These are phyloP conservation scores for Pinctada fucata DNA, from an alignment of 2,888 invertebrate genomes.

Conservation along the genomic window DNA sequence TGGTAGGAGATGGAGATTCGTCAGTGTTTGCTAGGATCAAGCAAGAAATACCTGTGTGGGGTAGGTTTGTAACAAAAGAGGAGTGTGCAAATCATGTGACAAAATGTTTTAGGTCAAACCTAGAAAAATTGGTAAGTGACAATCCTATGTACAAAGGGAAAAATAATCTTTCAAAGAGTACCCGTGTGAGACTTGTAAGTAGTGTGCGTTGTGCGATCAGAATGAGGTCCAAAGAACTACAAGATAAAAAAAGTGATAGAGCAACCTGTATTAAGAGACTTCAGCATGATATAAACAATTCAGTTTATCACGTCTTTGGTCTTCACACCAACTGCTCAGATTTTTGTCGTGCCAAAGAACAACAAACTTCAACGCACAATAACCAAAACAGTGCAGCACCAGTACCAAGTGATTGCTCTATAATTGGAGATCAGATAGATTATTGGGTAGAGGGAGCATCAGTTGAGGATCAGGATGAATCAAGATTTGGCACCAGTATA, in stretches of 20 bases:
- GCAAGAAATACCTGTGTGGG: conserved; percentile 5
- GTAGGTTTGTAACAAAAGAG: not conserved
- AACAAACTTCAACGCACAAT: too few species aligned
- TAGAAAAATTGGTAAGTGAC: conserved; percentile 1
- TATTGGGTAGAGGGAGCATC: too few species aligned
- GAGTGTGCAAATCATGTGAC: conserved; percentile 11
- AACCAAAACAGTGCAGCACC: too few species aligned
- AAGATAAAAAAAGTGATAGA: conserved; percentile 11
- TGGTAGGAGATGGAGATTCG: conserved; percentile 13
- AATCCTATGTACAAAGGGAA: conserved; percentile 8
- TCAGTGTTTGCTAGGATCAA: not conserved
- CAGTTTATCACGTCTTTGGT: conserved; percentile 36
- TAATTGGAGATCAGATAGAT: too few species aligned
- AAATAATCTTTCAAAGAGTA: not conserved
- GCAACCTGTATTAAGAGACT: not conserved
- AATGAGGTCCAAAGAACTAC: conserved; percentile 19
- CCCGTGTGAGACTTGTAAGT: not conserved
- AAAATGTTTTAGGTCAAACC: not conserved
- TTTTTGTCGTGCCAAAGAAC: too few species aligned
- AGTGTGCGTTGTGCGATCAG: conserved; percentile 17
- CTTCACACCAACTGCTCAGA: not conserved
- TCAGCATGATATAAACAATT: conserved; percentile 41
- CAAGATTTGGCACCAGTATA: too few species aligned
- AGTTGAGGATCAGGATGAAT: too few species aligned
- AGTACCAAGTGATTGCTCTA: too few species aligned